phyloP scores from a whole-genome alignment of 2,113 vertebrate genomes.

The Lophotis ruficrista region DNA sequence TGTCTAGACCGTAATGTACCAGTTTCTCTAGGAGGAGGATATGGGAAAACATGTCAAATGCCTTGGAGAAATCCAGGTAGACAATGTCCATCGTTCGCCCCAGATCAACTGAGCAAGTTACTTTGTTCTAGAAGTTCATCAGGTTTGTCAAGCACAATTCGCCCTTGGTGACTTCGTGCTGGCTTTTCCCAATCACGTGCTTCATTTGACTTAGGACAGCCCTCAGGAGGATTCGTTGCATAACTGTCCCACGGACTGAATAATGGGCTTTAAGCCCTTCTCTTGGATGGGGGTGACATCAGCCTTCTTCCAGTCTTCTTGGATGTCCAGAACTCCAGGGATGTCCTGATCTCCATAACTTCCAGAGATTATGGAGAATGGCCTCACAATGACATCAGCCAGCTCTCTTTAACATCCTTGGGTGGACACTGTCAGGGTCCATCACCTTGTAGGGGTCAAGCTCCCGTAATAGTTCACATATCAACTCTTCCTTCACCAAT shows the following conservation, averaged over 20 bases:
- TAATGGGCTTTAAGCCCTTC: background rate
- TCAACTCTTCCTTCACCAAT: no score
- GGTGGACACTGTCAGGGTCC: no score
- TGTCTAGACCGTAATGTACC: fast-evolving
- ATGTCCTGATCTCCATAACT: background rate
- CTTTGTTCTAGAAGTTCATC: background rate
- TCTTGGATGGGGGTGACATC: background rate
- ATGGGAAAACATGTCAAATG: fast-evolving
- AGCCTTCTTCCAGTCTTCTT: background rate
- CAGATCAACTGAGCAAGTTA: background rate
- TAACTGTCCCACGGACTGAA: background rate
- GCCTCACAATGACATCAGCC: no score
- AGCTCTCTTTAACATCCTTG: no score
- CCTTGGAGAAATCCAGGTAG: background rate
- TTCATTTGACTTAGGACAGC: background rate
- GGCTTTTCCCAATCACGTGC: background rate
- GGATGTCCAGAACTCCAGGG: no score
- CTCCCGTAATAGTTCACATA: no score
- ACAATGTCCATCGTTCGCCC: background rate
- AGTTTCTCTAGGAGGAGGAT: background rate
- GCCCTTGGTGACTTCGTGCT: background rate
- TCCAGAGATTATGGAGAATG: no score
- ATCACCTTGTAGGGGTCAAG: no score
- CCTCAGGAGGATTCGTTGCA: background rate
- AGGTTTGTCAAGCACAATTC: background rate